phyloP scores from a whole-genome alignment of 2,113 vertebrate species.

The Anser brachyrhynchus region DNA sequence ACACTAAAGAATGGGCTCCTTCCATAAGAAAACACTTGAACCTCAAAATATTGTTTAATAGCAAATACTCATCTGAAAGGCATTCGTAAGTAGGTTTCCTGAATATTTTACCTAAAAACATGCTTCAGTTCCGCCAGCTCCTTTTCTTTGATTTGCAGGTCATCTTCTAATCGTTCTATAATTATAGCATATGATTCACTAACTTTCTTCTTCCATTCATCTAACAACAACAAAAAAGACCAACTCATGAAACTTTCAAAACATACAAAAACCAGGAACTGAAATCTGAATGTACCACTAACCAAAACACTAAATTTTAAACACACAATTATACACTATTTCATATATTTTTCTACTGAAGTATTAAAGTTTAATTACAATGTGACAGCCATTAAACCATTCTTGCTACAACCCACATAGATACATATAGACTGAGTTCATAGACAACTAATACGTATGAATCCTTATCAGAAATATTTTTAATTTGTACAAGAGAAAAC shows the following conservation, averaged over 20 bases:
- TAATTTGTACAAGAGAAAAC: slow-evolving; percentile 42
- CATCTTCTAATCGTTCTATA: slow-evolving; percentile 86
- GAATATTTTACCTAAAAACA: slow-evolving; percentile 85
- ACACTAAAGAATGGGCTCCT: neutral
- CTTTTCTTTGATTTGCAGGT: slow-evolving; percentile 87
- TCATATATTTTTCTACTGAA: neutral
- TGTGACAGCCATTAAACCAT: neutral
- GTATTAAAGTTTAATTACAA: slow-evolving; percentile 50
- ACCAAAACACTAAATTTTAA: slow-evolving; percentile 6
- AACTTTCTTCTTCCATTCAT: slow-evolving; percentile 98
- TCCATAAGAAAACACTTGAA: neutral
- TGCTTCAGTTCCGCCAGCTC: slow-evolving; percentile 84
- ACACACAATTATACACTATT: neutral
- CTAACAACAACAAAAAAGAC: slow-evolving; percentile 68
- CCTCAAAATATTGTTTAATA: neutral
- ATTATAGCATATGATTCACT: slow-evolving; percentile 90
- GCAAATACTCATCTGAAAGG: neutral
- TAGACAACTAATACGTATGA: neutral
- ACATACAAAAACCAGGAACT: neutral
- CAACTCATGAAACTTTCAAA: neutral
- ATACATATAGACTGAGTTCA: slow-evolving; percentile 10
- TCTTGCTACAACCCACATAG: neutral
- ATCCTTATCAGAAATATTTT: slow-evolving; percentile 12
- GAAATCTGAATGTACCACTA: neutral
- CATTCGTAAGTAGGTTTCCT: neutral